These are phyloP conservation scores for Acridotheres tristis DNA, from an alignment of 2,797 vertebrate species.

Conservation along the genomic window DNA sequence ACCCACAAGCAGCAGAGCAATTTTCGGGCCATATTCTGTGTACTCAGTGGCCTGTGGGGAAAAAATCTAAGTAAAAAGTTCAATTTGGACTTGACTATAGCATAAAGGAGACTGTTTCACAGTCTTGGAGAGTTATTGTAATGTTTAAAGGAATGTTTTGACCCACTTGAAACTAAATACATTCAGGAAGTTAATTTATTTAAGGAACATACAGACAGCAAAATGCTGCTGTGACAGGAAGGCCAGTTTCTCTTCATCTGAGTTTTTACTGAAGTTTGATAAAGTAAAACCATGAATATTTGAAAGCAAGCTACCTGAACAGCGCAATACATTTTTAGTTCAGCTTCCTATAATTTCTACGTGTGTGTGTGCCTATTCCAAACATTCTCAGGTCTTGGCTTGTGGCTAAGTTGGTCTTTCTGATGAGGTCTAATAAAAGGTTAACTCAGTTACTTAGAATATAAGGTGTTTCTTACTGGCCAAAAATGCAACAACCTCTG, in stretches of 20 bases:
- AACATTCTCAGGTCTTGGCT: neutral
- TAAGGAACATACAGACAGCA: neutral
- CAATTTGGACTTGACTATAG: neutral
- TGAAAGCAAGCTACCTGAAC: neutral
- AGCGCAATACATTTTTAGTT: neutral
- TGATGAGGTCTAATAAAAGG: neutral
- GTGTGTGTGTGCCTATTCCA: neutral
- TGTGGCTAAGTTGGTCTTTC: neutral
- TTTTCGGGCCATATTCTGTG: conserved; percentile 27
- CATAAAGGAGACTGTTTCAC: neutral
- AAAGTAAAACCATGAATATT: neutral
- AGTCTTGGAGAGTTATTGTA: neutral
- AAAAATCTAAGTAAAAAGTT: neutral
- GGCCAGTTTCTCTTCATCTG: neutral
- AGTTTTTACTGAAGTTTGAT: neutral
- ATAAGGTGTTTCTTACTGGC: neutral
- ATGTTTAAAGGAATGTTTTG: neutral
- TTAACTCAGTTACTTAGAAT: neutral
- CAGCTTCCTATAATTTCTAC: neutral
- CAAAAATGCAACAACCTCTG: neutral
- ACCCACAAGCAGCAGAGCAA: neutral
- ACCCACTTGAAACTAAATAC: neutral
- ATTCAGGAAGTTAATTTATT: neutral
- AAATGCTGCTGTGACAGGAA: neutral
- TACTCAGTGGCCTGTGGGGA: neutral